Percentiles rank a stretch among this genome's conserved stretches.
Conservation (phyloP, 2,888 invertebrate species). For the Agrotis exclamationis region DNA sequence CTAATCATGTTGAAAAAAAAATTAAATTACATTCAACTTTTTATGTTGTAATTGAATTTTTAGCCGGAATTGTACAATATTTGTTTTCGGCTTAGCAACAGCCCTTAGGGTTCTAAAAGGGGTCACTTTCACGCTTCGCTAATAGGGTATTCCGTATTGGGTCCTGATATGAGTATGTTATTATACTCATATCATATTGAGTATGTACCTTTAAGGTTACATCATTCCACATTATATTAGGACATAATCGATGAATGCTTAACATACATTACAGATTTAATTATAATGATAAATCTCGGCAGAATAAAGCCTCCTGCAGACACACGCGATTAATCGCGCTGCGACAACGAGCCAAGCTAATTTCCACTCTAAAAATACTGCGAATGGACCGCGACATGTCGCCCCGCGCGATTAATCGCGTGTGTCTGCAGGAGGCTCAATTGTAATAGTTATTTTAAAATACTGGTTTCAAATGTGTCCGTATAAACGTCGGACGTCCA, state of each 20-base stretch:
- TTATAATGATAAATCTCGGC: not conserved
- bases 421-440: too few relatives aligned
- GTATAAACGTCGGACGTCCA: too few relatives aligned
- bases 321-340: too few relatives aligned
- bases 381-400: too few relatives aligned
- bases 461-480: too few relatives aligned
- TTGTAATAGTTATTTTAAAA: not conserved
- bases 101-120: constrained; percentile 10
- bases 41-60: constrained; percentile 35
- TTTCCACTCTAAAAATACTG: too few relatives aligned
- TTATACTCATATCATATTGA: too few relatives aligned
- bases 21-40: constrained; percentile 40
- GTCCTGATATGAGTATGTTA: not conserved
- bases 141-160: constrained; percentile 14
- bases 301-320: too few relatives aligned
- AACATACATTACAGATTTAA: not conserved
- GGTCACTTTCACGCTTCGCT: constrained; percentile 1
- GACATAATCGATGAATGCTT: not conserved
- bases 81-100: constrained; percentile 8
- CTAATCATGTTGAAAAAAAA: constrained; percentile 31
- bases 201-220: constrained; percentile 4
- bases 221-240: constrained; percentile 11
- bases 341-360: too few relatives aligned
- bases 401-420: too few relatives aligned
- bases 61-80: constrained; percentile 13